phyloP scores from a whole-genome alignment of 2,797 vertebrate genomes.

The Prionace glauca region DNA sequence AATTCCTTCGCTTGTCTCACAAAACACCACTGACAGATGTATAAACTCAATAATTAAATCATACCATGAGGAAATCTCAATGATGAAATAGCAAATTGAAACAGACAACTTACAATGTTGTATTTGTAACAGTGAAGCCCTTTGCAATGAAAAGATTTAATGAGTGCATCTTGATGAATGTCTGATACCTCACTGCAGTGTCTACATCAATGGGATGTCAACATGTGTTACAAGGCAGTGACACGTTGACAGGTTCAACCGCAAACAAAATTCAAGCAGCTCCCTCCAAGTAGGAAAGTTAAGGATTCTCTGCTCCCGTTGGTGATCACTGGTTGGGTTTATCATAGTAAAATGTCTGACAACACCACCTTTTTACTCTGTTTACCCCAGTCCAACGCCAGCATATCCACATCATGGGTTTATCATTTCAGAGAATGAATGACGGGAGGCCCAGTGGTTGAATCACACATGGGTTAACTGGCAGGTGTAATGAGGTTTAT shows the following conservation, averaged over 20 bases:
- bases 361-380: no score
- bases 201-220: neutral
- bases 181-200: neutral
- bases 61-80: slow-evolving; percentile 1
- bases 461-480: neutral
- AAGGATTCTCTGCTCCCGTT: neutral
- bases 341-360: neutral
- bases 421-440: neutral
- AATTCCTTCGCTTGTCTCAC: slow-evolving; percentile 10
- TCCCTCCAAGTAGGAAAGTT: neutral
- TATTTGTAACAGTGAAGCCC: neutral
- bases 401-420: neutral
- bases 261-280: neutral
- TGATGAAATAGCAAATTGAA: neutral
- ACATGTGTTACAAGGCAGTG: neutral
- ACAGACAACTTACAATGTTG: slow-evolving; percentile 1
- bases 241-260: neutral
- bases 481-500: neutral
- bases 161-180: slow-evolving; percentile 17
- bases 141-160: slow-evolving; percentile 2
- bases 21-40: neutral
- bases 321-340: neutral
- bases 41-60: slow-evolving; percentile 30
- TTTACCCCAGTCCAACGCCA: no score
- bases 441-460: neutral